Base-by-base conservation (phyloP, 2,797 vertebrate genomes). In the Trachurus trachurus region DNA sequence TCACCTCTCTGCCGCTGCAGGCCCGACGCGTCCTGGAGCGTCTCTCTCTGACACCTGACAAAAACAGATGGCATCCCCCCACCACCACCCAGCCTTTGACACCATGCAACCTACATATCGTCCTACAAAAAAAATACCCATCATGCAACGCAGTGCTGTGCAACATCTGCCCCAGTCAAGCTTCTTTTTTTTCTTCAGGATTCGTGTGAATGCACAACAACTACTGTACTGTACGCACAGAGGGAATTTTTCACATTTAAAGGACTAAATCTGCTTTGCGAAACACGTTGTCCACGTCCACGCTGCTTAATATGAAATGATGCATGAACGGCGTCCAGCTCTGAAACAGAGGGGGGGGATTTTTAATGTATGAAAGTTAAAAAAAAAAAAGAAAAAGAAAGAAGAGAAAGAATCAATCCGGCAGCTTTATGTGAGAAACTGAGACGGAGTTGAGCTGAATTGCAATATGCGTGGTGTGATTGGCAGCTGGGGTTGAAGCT, bases 401-500 rank as follows among this genome's bases (percentile, higher is more conserved):
- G 26, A 26, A 26, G 26, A 2, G 19, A 26, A 53, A 52, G 31
- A 63, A 82, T 89, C 68, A 77, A 76, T 87, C 53, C 2, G 15
- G 63, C 2, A 13, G 63, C 67, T 80, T 76, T 64, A 79, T 76
- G 79, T 69, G 67, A 67, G 80, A 77, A 79, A 62, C 64, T 75
- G 82, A 85, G 80, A 74, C 26, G 54, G 66, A 63, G 75, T 86
- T 76, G 70, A 87, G 82, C 81, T 89, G 84, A 90, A 88, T 87
- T 86, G 83, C 78, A 87, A 78, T 84, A 79, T 66, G 88, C 71
- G 77, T 87, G 87, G 80, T 87, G 85, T 88, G 89, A 92, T 86
- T 92, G 91, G 91, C 92, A 91, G 88, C 76, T 58, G 69, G 76
- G 82, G 84, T 89, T 87, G 83, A 71, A 81, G 83, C 83, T 90